Conservation (phyloP, 2,888 invertebrate species). For the Chaetoderma sp. region DNA sequence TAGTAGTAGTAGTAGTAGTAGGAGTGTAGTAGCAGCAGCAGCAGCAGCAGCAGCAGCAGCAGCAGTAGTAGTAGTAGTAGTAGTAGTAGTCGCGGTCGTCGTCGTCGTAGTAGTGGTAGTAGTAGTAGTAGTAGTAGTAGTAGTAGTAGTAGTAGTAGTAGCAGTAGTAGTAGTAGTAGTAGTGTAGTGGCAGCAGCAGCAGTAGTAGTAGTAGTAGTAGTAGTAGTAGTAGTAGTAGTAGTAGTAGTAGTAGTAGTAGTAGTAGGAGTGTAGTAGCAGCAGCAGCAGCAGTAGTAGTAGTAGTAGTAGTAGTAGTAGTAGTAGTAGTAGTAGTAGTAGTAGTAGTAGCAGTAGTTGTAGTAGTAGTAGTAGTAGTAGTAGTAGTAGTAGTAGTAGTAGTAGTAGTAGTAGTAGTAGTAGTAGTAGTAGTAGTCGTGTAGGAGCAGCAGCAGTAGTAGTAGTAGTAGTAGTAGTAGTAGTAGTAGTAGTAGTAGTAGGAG, state of each 20-base stretch:
- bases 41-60: not conserved
- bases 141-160: slow-evolving; percentile 7
- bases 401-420: slow-evolving; percentile 4
- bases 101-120: too few relatives aligned
- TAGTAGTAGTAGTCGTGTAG: too few relatives aligned
- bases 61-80: slow-evolving; percentile 6
- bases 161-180: not conserved
- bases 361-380: slow-evolving; percentile 4
- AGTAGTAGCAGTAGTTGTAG: slow-evolving; percentile 7
- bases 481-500: too few relatives aligned
- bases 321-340: slow-evolving; percentile 11
- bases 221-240: not conserved
- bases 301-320: slow-evolving; percentile 11
- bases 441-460: slow-evolving; percentile 4
- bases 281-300: slow-evolving; percentile 9
- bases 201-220: slow-evolving; percentile 5
- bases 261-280: too few relatives aligned
- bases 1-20: slow-evolving; percentile 6
- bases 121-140: not conserved
- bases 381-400: slow-evolving; percentile 9
- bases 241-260: not conserved
- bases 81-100: too few relatives aligned
- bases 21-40: too few relatives aligned
- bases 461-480: slow-evolving; percentile 6
- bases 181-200: too few relatives aligned